phyloP scores from a whole-genome alignment of 2,113 vertebrate genomes.

The Archilochus colubris region DNA sequence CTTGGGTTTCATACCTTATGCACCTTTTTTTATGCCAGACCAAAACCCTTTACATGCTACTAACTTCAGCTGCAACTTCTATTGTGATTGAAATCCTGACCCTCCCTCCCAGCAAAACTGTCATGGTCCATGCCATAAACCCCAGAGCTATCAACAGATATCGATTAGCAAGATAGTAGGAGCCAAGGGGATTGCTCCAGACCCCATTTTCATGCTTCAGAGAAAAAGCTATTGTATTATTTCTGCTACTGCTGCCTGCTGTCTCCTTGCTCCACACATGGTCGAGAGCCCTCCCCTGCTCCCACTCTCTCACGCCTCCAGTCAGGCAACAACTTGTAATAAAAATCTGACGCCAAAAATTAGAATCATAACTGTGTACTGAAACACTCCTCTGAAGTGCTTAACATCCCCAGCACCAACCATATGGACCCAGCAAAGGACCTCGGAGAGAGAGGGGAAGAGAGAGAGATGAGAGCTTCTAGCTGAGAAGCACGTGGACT shows the following conservation, averaged over 20 bases:
- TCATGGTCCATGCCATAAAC: not conserved
- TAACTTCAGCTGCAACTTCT: not conserved
- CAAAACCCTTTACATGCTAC: not conserved
- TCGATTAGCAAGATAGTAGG: not conserved
- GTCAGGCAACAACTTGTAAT: constrained; percentile 41
- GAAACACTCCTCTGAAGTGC: constrained; percentile 31
- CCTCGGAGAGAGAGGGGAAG: not conserved
- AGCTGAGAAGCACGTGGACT: constrained; percentile 59
- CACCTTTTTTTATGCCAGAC: not conserved
- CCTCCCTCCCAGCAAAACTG: not conserved
- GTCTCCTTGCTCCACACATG: not conserved
- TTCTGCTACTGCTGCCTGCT: constrained; percentile 24
- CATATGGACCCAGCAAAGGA: constrained; percentile 43
- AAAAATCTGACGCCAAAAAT: constrained; percentile 51
- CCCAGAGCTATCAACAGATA: not conserved
- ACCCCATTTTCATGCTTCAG: not conserved
- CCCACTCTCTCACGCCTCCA: constrained; percentile 53
- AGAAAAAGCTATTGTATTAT: not conserved
- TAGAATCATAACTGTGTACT: constrained; percentile 25
- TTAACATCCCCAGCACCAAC: constrained; percentile 15
- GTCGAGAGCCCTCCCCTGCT: not conserved
- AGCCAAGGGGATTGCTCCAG: not conserved
- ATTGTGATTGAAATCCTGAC: not conserved
- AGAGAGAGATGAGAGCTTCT: not conserved
- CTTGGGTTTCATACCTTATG: not conserved